phyloP scores from a whole-genome alignment of 2,888 invertebrate species.

The Mamestra brassicae region DNA sequence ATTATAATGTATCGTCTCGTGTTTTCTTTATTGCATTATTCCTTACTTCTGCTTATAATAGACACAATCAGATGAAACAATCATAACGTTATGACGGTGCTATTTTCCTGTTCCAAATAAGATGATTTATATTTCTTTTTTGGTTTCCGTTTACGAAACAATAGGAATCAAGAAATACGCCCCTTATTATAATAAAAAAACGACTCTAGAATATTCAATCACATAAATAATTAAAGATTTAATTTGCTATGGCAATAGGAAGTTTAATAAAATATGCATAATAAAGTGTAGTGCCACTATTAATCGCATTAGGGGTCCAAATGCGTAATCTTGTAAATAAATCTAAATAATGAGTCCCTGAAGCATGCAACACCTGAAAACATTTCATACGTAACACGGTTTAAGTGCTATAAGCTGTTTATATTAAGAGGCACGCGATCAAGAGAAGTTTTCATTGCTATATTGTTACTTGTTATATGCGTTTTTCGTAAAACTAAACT shows the following conservation, averaged over 20 bases:
- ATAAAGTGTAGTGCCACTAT: slow-evolving; percentile 50
- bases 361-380: slow-evolving; percentile 67
- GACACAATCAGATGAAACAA: slow-evolving; percentile 1
- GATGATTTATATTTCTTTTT: slow-evolving; percentile 28
- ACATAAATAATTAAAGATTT: slow-evolving; percentile 45
- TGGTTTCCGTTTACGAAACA: slow-evolving; percentile 31
- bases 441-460: slow-evolving; percentile 20
- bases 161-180: slow-evolving; percentile 28
- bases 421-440: slow-evolving; percentile 63
- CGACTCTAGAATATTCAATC: slow-evolving; percentile 35
- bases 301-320: slow-evolving; percentile 61
- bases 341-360: slow-evolving; percentile 69
- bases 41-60: no score
- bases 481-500: not conserved
- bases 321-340: slow-evolving; percentile 68
- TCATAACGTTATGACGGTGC: slow-evolving; percentile 28
- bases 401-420: slow-evolving; percentile 60
- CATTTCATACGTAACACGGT: slow-evolving; percentile 62
- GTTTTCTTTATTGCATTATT: not conserved
- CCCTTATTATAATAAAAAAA: slow-evolving; percentile 37
- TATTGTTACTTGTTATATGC: not conserved
- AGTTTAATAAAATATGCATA: slow-evolving; percentile 53
- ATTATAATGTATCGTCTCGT: not conserved
- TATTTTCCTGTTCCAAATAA: slow-evolving; percentile 42
- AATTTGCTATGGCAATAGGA: slow-evolving; percentile 43